phyloP scores from a whole-genome alignment of 2,113 vertebrate species.

The Mastomys coucha region DNA sequence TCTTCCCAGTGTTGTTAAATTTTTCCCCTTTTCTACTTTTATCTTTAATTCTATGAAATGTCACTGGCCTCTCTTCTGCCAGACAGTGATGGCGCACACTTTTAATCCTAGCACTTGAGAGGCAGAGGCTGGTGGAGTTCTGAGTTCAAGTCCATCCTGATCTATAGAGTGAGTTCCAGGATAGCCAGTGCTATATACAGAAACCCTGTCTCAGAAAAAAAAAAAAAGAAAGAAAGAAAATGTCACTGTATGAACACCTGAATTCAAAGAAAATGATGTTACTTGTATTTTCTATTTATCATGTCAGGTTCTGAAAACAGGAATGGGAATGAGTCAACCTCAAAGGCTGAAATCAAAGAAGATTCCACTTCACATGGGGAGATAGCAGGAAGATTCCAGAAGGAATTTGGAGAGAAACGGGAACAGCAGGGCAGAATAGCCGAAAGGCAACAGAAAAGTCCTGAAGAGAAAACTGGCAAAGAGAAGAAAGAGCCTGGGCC shows the following conservation, averaged over 20 bases:
- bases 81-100: no score
- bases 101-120: no score
- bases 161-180: no score
- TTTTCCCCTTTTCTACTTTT: constrained; percentile 30
- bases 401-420: constrained; percentile 73
- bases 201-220: no score
- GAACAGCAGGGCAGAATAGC: constrained; percentile 69
- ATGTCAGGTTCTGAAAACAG: constrained; percentile 76
- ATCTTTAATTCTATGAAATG: neutral
- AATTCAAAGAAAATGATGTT: constrained; percentile 48
- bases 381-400: constrained; percentile 69
- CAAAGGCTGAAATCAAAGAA: constrained; percentile 66
- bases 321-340: constrained; percentile 66
- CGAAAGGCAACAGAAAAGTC: constrained; percentile 75
- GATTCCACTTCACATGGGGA: constrained; percentile 51
- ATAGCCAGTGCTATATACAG: no score
- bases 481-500: constrained; percentile 75
- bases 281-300: constrained; percentile 74
- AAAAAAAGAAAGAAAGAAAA: neutral
- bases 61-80: no score
- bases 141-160: no score
- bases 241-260: neutral
- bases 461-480: constrained; percentile 76
- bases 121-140: no score
- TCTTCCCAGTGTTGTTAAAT: neutral